These are phyloP conservation scores for Phocides pigmalion DNA, from an alignment of 1,140 invertebrate genomes.

Conservation along the genomic window DNA sequence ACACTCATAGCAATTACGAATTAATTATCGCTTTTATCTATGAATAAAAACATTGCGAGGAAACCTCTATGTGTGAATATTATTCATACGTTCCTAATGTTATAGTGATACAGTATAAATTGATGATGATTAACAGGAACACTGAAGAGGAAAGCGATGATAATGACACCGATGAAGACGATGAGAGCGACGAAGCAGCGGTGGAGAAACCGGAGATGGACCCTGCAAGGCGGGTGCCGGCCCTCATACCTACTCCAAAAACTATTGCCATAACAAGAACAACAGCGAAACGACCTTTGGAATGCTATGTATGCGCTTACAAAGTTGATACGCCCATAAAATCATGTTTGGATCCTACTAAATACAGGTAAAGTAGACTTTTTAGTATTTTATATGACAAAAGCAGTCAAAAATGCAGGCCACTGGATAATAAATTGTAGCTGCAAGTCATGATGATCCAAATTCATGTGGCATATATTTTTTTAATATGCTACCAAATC, in stretches of 20 bases:
- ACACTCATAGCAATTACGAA: too few species aligned
- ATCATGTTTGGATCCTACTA: constrained; percentile 69
- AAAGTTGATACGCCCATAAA: constrained; percentile 61
- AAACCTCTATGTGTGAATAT: too few species aligned
- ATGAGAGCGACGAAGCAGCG: constrained; percentile 48
- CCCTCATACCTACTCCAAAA: constrained; percentile 45
- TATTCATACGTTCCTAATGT: background rate
- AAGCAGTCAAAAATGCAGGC: background rate
- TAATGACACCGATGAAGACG: constrained; percentile 57
- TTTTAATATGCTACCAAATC: too few species aligned
- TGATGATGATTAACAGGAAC: constrained; percentile 30
- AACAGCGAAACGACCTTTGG: constrained; percentile 54
- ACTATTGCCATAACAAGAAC: constrained; percentile 51
- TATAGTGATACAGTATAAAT: too few species aligned
- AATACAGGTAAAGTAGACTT: constrained; percentile 57
- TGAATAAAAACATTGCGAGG: too few species aligned
- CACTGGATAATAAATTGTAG: too few species aligned
- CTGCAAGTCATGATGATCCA: too few species aligned
- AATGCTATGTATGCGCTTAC: constrained; percentile 70
- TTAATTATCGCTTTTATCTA: too few species aligned
- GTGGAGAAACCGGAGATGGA: constrained; percentile 43
- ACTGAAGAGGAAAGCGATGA: constrained; percentile 56
- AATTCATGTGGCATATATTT: too few species aligned
- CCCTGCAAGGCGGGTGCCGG: constrained; percentile 43
- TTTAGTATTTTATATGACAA: too few species aligned